A percentile compares a stretch with the other conserved stretches of the same genome.
Conservation (phyloP, 2,113 vertebrate genomes). For the Ginglymostoma cirratum region DNA sequence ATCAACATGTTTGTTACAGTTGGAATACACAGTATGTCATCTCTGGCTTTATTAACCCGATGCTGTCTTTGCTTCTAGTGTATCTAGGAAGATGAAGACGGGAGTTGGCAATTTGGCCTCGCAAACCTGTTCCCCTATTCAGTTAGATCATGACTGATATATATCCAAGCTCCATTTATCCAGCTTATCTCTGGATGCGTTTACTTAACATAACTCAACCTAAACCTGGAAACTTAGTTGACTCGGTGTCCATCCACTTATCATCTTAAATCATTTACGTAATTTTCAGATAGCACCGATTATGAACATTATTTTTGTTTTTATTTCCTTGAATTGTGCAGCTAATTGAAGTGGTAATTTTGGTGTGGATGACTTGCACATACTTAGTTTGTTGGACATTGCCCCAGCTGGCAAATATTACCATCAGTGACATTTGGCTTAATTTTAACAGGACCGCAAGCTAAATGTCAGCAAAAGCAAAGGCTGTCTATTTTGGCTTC, state of each 20-base stretch:
- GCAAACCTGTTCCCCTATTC: too few species aligned
- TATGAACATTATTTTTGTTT: background rate
- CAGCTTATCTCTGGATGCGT: too few species aligned
- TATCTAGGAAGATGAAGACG: too few species aligned
- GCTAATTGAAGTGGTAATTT: background rate
- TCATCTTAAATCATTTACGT: background rate
- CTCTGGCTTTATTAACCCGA: too few species aligned
- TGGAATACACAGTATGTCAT: too few species aligned
- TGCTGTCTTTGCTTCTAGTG: too few species aligned
- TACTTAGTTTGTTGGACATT: background rate
- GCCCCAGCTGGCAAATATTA: background rate
- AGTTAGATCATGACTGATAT: too few species aligned
- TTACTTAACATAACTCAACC: too few species aligned
- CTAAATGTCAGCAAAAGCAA: constrained; percentile 18
- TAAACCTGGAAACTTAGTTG: too few species aligned
- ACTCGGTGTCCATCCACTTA: background rate
- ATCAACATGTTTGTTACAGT: too few species aligned
- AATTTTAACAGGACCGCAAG: background rate
- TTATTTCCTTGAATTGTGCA: background rate
- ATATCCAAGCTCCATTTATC: too few species aligned
- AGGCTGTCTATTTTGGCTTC: constrained; percentile 19
- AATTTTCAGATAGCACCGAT: background rate
- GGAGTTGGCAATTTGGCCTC: too few species aligned
- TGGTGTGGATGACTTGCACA: background rate
- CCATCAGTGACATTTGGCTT: constrained; percentile 25